A percentile compares a stretch with the other conserved stretches of the same genome.
Conservation (phyloP, 35 echinoderm and acorn worm genomes). For the Lytechinus variegatus region DNA sequence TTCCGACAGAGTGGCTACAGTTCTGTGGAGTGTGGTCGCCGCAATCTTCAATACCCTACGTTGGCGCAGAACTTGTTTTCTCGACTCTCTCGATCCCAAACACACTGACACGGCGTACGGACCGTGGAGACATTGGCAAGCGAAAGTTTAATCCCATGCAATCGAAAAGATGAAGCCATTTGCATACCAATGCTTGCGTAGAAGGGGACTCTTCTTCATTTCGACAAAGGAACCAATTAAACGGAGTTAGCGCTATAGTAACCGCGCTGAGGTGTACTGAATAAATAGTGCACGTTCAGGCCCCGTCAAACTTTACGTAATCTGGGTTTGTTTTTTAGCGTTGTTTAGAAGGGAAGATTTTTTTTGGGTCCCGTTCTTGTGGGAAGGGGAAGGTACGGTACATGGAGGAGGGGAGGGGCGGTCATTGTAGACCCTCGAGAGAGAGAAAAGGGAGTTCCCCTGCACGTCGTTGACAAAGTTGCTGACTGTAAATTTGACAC, state of each 20-base stretch:
- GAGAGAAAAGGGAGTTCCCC: background rate
- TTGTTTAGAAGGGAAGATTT: background rate
- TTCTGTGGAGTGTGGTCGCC: background rate
- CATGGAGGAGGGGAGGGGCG: background rate
- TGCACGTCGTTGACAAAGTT: background rate
- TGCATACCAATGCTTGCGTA: conserved; percentile 23
- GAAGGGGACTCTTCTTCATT: background rate
- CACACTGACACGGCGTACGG: background rate
- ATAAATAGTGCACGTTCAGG: conserved; percentile 7
- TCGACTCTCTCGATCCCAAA: no score
- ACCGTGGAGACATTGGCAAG: background rate
- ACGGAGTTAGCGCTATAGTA: conserved; percentile 29
- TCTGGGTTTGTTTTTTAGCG: background rate
- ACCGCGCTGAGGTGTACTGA: conserved; percentile 22
- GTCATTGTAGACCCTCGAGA: background rate
- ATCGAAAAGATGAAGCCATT: background rate
- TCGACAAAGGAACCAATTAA: conserved; percentile 13
- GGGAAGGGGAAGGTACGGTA: no score
- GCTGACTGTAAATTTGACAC: no score
- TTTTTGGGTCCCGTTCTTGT: no score
- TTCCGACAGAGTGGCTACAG: background rate
- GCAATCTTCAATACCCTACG: no score
- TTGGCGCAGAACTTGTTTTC: no score
- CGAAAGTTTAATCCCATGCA: conserved; percentile 3
- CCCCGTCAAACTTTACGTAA: conserved; percentile 1